Base-by-base conservation (phyloP, 1,140 invertebrate genomes). In the Probaryconus sp. region DNA sequence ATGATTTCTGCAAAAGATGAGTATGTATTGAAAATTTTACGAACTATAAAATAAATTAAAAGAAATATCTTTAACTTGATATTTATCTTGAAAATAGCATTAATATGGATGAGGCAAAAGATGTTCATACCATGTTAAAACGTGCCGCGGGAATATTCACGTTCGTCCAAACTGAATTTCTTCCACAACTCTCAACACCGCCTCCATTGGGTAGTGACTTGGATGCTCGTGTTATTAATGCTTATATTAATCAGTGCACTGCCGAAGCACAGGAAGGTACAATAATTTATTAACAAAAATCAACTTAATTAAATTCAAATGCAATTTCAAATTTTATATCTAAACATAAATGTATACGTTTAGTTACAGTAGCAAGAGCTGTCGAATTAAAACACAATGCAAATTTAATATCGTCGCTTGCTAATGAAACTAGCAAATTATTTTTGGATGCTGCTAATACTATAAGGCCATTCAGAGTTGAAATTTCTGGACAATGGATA, bases 181-280 rank as follows among this genome's bases (percentile, higher is more conserved):
- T 85, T 53, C 86, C 86, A 42, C 85, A 91, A 74, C 72, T 89
- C 6, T 88, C 88, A 13, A 86, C 86, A 67, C 85, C 84, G 38
- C 82, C 86, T 18, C 77, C 85, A 21, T 77, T 89, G 30, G 90
- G 89, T 33, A 89, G 89, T 51, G 93, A 94, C 84, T 86, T 91
- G 51, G 92, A 94, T 79, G 86, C 87, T 9, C 81, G 89, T 20
- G 87, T 94, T 11, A 77, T 93, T 43, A 90, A 89, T 70, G 91
- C 92, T 21, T 93, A 93, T 78, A 84, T 92, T 7, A 89, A 90
- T 78, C 92, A 93, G 73, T 92, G 91, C 80, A 92, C 91, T 26
- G 93, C 92, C 21, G 92, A 94, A 85, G 93, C 93, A 3, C 93
- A 94, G 83, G 92, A 94, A 89, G 90, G 91, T 92, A 13, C 5